phyloP scores from a whole-genome alignment of 2,113 vertebrate genomes.

The Sinocyclocheilus maitianheensis region DNA sequence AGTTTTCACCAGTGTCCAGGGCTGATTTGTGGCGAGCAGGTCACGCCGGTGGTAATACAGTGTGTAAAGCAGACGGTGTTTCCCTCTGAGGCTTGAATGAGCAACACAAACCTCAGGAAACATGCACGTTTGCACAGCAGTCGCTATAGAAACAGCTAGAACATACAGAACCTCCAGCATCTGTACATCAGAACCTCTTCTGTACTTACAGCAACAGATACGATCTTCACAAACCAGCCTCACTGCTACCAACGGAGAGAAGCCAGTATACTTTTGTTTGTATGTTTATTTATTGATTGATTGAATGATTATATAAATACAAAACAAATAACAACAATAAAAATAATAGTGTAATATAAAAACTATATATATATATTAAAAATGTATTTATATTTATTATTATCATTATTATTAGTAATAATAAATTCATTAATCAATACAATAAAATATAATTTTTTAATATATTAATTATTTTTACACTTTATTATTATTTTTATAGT shows the following conservation, averaged over 20 bases:
- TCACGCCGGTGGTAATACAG: not conserved
- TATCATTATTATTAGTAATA: no score
- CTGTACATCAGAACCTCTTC: constrained; percentile 16
- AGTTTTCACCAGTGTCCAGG: not conserved
- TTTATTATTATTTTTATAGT: no score
- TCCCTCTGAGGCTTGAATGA: constrained; percentile 24
- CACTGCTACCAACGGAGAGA: no score
- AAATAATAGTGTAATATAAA: no score
- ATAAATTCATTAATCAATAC: no score
- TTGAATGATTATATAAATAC: no score
- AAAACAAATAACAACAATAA: not conserved
- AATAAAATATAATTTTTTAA: no score
- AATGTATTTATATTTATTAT: no score
- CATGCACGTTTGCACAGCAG: constrained; percentile 40
- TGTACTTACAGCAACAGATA: constrained; percentile 34
- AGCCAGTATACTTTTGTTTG: no score
- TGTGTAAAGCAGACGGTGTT: constrained; percentile 10
- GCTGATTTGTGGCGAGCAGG: not conserved
- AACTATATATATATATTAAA: no score
- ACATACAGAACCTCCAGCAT: constrained; percentile 36
- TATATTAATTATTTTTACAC: no score
- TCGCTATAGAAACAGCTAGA: constrained; percentile 55
- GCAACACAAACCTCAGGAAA: constrained; percentile 10
- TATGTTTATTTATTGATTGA: no score
- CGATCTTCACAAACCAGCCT: not conserved